These are phyloP conservation scores for Hylyphantes graminicola DNA, from an alignment of 1,140 invertebrate genomes.

Conservation along the genomic window DNA sequence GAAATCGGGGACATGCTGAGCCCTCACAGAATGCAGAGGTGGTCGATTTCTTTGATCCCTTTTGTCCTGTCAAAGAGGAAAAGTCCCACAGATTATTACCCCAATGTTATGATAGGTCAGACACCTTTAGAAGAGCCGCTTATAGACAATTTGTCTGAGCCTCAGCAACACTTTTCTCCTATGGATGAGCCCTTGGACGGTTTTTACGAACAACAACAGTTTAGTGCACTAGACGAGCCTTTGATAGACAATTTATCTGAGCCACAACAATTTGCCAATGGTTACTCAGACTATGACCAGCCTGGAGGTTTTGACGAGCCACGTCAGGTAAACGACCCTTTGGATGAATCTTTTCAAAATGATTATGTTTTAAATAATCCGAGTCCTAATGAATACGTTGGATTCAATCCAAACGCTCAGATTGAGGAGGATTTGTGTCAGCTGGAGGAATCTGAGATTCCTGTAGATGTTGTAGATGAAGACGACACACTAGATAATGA, in stretches of 20 bases:
- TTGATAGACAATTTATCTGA: conserved; percentile 36
- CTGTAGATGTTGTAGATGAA: conserved; percentile 1
- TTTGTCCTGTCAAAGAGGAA: conserved; percentile 59
- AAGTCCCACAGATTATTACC: conserved; percentile 58
- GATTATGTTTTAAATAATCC: conserved; percentile 2
- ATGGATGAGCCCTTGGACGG: conserved; percentile 15
- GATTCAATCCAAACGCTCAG: neutral
- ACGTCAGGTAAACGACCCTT: neutral
- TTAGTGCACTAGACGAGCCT: conserved; percentile 11
- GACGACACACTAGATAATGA: neutral
- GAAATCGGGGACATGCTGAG: conserved; percentile 49
- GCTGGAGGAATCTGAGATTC: neutral
- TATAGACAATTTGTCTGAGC: conserved; percentile 27
- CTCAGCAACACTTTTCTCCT: conserved; percentile 31
- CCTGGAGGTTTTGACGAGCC: neutral
- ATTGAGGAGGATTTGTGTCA: conserved; percentile 23
- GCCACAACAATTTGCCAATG: conserved; percentile 36
- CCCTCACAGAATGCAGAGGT: conserved; percentile 46
- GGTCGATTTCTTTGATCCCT: conserved; percentile 57
- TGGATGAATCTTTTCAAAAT: conserved; percentile 19
- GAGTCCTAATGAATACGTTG: neutral
- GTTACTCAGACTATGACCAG: conserved; percentile 14
- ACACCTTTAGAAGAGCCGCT: conserved; percentile 23
- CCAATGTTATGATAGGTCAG: conserved; percentile 56
- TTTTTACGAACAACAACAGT: neutral